phyloP scores from a whole-genome alignment of 2,888 invertebrate species.

The Rotaria magnacalcarata region DNA sequence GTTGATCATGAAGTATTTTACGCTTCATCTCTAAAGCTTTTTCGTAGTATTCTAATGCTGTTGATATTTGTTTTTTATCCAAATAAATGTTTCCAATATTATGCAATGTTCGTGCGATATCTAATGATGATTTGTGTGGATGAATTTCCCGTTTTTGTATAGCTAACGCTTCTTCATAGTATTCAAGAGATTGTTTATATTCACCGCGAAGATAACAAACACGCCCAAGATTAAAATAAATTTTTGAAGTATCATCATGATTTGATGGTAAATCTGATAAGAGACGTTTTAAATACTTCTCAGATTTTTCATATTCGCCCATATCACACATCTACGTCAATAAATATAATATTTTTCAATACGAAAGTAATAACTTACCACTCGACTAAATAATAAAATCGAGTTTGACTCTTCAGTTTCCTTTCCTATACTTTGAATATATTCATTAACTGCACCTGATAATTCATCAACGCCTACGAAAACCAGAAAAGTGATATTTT shows the following conservation, averaged over 20 bases:
- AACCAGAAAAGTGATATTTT: no score
- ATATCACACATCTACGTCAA: not conserved
- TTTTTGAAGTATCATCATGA: not conserved
- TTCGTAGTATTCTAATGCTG: not conserved
- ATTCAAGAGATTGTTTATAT: not conserved
- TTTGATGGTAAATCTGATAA: not conserved
- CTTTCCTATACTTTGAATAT: not conserved
- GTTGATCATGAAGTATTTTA: not conserved
- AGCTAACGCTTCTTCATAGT: not conserved
- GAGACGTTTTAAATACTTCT: not conserved
- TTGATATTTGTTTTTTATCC: not conserved
- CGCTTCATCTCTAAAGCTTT: not conserved
- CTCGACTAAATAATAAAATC: not conserved
- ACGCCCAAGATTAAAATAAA: not conserved
- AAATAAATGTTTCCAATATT: not conserved
- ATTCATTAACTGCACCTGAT: not conserved
- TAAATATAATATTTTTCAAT: not conserved
- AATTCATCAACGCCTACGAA: not conserved
- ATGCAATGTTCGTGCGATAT: not conserved
- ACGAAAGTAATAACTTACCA: not conserved
- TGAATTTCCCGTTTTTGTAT: not conserved
- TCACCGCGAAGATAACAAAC: not conserved
- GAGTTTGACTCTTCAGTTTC: not conserved
- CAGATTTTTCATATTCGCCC: not conserved
- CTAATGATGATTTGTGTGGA: not conserved